These are phyloP conservation scores for Acanthosepion esculentum DNA, from an alignment of 2,888 invertebrate genomes.

Conservation along the genomic window DNA sequence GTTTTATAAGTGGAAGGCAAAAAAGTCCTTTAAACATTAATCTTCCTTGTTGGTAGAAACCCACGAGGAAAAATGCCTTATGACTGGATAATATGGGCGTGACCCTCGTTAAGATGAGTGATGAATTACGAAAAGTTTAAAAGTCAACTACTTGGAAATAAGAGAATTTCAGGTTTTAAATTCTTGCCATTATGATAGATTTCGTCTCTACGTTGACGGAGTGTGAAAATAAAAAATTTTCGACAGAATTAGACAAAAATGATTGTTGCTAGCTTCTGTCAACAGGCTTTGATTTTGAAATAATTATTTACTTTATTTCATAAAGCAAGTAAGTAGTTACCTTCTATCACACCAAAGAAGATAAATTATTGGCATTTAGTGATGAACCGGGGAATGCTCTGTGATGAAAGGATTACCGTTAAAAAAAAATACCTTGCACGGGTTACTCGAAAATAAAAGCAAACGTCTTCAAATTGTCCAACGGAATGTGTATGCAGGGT, in stretches of 20 bases:
- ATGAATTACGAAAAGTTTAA: neutral
- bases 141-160: neutral
- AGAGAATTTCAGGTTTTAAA: neutral
- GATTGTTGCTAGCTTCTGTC: neutral
- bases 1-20: neutral
- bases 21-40: neutral
- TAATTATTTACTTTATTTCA: neutral
- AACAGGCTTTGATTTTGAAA: neutral
- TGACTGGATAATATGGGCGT: neutral
- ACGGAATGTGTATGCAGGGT: no score
- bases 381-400: no score
- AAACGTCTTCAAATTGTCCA: no score
- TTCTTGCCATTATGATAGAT: neutral
- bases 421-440: no score
- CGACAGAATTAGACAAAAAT: neutral
- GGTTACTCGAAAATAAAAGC: no score
- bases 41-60: neutral
- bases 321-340: neutral
- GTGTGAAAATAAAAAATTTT: neutral
- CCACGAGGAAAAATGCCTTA: neutral
- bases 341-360: neutral
- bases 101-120: neutral
- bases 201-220: neutral
- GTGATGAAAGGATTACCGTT: no score
- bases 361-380: no score